Evolutionary conservation across 2,797 vertebrate species (phyloP).

Genomic region (Cottoperca gobio): DNA sequence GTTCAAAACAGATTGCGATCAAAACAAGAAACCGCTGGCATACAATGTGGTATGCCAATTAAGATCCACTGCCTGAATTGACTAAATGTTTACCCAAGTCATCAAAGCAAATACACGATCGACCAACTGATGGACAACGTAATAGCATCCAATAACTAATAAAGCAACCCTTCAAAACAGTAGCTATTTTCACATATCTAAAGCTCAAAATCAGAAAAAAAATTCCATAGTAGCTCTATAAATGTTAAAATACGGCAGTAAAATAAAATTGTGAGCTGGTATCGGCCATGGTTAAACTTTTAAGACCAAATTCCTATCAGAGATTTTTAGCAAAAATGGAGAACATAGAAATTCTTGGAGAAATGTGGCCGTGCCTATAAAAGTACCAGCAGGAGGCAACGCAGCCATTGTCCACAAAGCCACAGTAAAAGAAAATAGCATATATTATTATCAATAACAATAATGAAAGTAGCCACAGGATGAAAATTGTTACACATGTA

Average conservation of each 20-base stretch:
- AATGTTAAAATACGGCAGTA: background rate
- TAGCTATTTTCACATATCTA: constrained; percentile 5
- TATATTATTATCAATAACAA: background rate
- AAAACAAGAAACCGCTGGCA: constrained; percentile 22
- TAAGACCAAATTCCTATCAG: background rate
- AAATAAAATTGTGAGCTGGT: background rate
- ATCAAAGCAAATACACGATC: constrained; percentile 23
- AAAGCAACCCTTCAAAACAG: constrained; percentile 22
- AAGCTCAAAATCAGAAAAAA: background rate
- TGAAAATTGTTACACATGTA: background rate
- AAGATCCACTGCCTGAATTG: background rate
- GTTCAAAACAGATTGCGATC: constrained; percentile 15
- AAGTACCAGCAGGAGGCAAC: constrained; percentile 22
- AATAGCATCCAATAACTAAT: constrained; percentile 13
- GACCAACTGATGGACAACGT: constrained; percentile 30
- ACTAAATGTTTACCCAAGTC: constrained; percentile 9
- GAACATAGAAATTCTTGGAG: background rate
- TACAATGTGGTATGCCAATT: constrained; percentile 33
- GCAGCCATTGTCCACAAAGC: constrained; percentile 7
- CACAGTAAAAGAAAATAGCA: background rate
- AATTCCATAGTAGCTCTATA: background rate
- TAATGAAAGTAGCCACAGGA: background rate
- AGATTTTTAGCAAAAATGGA: constrained; percentile 10
- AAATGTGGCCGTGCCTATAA: constrained; percentile 11
- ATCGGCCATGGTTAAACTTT: background rate